Conservation (phyloP, 2,888 invertebrate genomes). For the Onchidella celtica region DNA sequence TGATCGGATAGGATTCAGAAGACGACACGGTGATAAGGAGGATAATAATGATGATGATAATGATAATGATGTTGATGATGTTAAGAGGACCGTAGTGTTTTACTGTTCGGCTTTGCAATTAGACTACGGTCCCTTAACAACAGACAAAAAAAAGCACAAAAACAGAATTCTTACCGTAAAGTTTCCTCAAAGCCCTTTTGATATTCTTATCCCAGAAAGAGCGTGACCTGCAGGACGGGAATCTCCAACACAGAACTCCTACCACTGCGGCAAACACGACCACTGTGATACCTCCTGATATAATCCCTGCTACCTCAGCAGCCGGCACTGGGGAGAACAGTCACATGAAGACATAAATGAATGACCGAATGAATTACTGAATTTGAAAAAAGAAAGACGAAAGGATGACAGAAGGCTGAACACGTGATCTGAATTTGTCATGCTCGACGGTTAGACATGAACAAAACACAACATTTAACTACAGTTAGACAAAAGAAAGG, state of each 20-base stretch:
- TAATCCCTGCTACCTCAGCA: slow-evolving; percentile 64
- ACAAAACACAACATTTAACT: too few species aligned
- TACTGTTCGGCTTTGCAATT: too few species aligned
- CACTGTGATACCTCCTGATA: slow-evolving; percentile 62
- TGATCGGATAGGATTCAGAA: too few species aligned
- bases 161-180: slow-evolving; percentile 13
- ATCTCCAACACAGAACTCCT: slow-evolving; percentile 68
- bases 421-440: too few species aligned
- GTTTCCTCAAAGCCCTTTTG: slow-evolving; percentile 57
- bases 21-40: too few species aligned
- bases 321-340: slow-evolving; percentile 52
- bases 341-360: not conserved
- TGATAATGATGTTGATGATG: too few species aligned
- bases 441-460: too few species aligned
- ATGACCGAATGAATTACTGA: not conserved
- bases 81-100: too few species aligned
- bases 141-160: not conserved
- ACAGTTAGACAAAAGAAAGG: too few species aligned
- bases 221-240: slow-evolving; percentile 67
- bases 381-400: not conserved
- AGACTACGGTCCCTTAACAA: too few species aligned
- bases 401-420: too few species aligned
- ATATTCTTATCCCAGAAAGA: slow-evolving; percentile 73
- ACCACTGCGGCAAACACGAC: slow-evolving; percentile 58
- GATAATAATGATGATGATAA: too few species aligned